phyloP scores from a whole-genome alignment of 2,797 vertebrate species.

The Avahi laniger region DNA sequence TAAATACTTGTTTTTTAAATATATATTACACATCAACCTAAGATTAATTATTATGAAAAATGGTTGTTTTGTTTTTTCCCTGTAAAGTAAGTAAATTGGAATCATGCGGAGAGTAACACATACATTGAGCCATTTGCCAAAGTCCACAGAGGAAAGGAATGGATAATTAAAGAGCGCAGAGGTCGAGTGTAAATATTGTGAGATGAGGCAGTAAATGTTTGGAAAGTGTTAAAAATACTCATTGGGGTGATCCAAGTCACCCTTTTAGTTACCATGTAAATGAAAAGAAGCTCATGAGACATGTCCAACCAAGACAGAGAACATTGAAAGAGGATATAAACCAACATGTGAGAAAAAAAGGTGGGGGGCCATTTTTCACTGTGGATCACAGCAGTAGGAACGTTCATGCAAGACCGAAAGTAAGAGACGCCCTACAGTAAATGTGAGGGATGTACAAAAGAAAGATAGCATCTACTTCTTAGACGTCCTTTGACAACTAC shows the following conservation, averaged over 20 bases:
- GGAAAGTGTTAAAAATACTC: not conserved
- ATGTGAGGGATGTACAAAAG: not conserved
- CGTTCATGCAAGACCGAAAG: not conserved
- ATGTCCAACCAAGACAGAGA: not conserved
- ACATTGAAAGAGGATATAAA: not conserved
- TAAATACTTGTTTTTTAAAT: not conserved
- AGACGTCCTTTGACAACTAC: not conserved
- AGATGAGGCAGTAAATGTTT: not conserved
- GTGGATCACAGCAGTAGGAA: rapidly evolving
- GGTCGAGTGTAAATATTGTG: not conserved
- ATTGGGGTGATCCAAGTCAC: not conserved
- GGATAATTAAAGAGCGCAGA: not conserved
- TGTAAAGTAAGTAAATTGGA: not conserved
- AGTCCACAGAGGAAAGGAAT: not conserved
- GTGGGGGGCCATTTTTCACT: not conserved
- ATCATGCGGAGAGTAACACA: not conserved
- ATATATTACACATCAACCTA: not conserved
- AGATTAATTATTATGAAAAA: not conserved
- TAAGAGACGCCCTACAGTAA: not conserved
- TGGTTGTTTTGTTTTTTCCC: not conserved
- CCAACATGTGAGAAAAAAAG: not conserved
- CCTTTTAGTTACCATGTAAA: not conserved
- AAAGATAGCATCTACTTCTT: not conserved
- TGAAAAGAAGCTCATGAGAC: not conserved
- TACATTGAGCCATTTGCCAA: not conserved